Base-by-base conservation (phyloP, 2,113 vertebrate species). In the Falco punctatus region DNA sequence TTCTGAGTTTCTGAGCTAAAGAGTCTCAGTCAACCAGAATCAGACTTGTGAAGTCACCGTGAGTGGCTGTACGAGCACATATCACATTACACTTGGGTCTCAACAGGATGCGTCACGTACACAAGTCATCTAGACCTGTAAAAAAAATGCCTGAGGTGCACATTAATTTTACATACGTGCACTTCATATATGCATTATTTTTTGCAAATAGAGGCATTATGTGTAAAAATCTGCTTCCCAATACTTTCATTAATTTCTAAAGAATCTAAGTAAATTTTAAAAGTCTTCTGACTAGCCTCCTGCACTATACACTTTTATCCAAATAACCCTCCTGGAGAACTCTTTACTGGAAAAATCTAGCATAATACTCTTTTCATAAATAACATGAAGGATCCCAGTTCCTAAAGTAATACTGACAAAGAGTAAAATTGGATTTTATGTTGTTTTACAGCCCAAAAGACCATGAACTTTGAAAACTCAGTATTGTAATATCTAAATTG, bases 41-140 rank as follows among this genome's bases (percentile, higher is more conserved):
- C 57, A 72, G 16, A 42, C 22, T 32, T 24, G 4, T 28, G 49
- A 57, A 49, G 23, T 51, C 35, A 73, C 49, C 54, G 23, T 2
- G 18, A 48, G 30, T 8, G 28, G 33, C 6, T 2, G 0, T 23
- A 62, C 12, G 20, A 71, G 33, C 38, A 51, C 16, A 3, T 4
- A 15, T 6, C 5, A 0, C 28, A 3, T 6, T 13, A 30, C 26
- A 11, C 17, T 7, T 19, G 32, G 64, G 40, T 40, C 6, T 7
- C 38, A 81, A 49, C 21, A 55, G 49, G 44, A 26, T 15, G 23
- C 5, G 4, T 23, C 32, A 26, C 2, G 11, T 58, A 81, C 30
- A 5, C 18, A 44, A 48, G 30, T 30, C 33, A n/a, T 11, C 77
- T 26, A n/a, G 13, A 59, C 51, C 28, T 9, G 10, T 26, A 32